phyloP scores from a whole-genome alignment of 2,113 vertebrate species.

The Acanthisitta chloris region DNA sequence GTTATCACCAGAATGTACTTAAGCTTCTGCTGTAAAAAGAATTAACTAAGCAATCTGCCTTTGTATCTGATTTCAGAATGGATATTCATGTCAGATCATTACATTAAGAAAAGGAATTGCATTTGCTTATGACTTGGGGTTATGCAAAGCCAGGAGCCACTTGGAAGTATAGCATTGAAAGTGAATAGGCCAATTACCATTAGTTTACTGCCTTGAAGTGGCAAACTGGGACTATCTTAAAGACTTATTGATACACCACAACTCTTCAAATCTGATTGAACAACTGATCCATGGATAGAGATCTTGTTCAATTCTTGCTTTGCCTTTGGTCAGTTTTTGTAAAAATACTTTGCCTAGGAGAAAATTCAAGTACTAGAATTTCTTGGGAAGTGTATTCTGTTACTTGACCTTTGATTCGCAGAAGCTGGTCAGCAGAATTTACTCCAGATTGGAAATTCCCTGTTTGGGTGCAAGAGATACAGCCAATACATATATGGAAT shows the following conservation, averaged over 20 bases:
- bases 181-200: rapidly evolving
- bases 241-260: not conserved
- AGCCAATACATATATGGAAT: not conserved
- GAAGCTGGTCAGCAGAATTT: not conserved
- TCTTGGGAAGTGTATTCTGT: not conserved
- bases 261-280: not conserved
- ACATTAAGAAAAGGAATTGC: not conserved
- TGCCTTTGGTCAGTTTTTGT: not conserved
- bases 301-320: not conserved
- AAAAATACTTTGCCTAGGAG: not conserved
- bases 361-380: not conserved
- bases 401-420: not conserved
- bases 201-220: not conserved
- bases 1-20: not conserved
- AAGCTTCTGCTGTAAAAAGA: not conserved
- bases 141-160: not conserved
- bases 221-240: not conserved
- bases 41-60: not conserved
- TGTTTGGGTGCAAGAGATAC: not conserved
- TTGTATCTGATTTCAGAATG: not conserved
- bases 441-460: not conserved
- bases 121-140: not conserved
- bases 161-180: not conserved
- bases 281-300: too few relatives aligned
- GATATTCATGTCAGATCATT: not conserved